Evolutionary conservation across 2,113 vertebrate species (phyloP).

Genomic region (Cyprinus carpio): DNA sequence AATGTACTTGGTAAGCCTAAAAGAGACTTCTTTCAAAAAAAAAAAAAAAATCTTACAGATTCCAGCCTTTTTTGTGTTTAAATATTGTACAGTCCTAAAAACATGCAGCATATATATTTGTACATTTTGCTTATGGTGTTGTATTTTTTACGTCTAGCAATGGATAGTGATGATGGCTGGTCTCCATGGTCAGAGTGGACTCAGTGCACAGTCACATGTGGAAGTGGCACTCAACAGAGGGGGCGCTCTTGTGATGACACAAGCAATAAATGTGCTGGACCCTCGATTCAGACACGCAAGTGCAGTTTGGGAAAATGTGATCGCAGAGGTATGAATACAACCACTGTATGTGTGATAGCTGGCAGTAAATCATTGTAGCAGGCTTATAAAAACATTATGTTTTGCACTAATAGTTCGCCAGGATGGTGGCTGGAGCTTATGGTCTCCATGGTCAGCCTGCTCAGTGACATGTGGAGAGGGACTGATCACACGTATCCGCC

Average conservation of each 20-base stretch:
- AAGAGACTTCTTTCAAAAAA: not conserved
- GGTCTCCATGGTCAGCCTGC: conserved; percentile 96
- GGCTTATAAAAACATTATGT: conserved; percentile 20
- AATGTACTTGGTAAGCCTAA: not conserved
- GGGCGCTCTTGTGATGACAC: conserved; percentile 91
- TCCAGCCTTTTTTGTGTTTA: not conserved
- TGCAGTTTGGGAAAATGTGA: conserved; percentile 89
- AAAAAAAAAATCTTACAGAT: no score
- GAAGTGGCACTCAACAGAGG: conserved; percentile 89
- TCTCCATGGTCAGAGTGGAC: conserved; percentile 73
- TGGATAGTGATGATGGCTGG: no score
- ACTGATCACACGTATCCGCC: conserved; percentile 86
- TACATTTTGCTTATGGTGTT: no score
- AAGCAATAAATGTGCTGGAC: conserved; percentile 83
- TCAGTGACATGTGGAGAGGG: conserved; percentile 89
- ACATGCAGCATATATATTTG: no score
- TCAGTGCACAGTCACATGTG: conserved; percentile 88
- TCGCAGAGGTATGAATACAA: conserved; percentile 79
- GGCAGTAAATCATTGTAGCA: not conserved
- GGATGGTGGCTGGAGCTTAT: conserved; percentile 91
- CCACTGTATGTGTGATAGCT: not conserved
- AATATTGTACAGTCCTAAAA: no score
- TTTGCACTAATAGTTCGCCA: conserved; percentile 74
- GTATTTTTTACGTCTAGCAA: no score
- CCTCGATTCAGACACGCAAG: conserved; percentile 90